Evolutionary conservation across 2,888 invertebrate species (phyloP).

Genomic region (Oxytorus armatus): DNA sequence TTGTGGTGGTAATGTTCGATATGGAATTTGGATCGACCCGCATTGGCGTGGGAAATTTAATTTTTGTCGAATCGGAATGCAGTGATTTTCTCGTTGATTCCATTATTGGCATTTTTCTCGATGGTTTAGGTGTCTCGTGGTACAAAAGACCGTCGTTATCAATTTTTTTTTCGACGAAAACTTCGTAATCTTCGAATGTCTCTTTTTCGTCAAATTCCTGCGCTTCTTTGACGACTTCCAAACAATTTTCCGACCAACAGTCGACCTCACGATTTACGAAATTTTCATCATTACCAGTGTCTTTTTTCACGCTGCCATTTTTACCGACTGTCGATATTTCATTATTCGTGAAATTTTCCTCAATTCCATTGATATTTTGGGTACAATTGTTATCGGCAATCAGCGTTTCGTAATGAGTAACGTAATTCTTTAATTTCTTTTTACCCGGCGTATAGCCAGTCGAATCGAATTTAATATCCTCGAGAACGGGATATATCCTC

Average conservation of each 20-base stretch:
- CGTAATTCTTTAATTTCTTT: not conserved
- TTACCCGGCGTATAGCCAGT: conserved; percentile 29
- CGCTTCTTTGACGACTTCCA: too few relatives aligned
- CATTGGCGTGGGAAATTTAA: conserved; percentile 57
- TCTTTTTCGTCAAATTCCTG: too few relatives aligned
- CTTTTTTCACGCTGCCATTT: too few relatives aligned
- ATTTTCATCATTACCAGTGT: not conserved
- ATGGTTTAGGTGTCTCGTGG: conserved; percentile 52
- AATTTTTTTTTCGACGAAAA: conserved; percentile 5
- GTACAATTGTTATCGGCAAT: too few relatives aligned
- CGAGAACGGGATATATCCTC: conserved; percentile 7
- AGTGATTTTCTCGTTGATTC: conserved; percentile 74
- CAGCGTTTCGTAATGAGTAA: too few relatives aligned
- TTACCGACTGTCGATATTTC: too few relatives aligned
- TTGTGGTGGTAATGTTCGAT: conserved; percentile 69
- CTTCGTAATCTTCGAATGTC: too few relatives aligned
- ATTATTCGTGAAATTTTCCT: too few relatives aligned
- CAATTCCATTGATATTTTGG: too few relatives aligned
- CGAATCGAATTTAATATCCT: conserved; percentile 7
- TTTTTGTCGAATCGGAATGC: conserved; percentile 59
- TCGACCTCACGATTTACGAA: too few relatives aligned
- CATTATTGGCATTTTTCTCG: conserved; percentile 68
- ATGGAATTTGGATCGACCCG: conserved; percentile 64
- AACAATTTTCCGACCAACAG: too few relatives aligned
- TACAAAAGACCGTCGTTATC: conserved; percentile 30